A percentile compares a stretch with the other conserved stretches of the same genome.
Evolutionary conservation across 2,113 vertebrate species (phyloP).

Genomic region (Enhydra lutris): DNA sequence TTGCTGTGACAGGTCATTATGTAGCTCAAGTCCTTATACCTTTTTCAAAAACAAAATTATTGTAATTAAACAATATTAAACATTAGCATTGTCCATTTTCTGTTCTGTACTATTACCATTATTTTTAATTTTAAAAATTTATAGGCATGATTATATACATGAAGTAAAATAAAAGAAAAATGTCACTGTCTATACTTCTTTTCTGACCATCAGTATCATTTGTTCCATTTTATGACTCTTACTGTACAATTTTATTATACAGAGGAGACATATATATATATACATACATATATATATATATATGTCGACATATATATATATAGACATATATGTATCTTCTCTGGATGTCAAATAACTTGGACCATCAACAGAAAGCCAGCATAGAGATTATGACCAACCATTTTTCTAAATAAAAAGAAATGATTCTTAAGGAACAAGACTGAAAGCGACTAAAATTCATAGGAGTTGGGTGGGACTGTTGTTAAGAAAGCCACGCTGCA

Average conservation of each 20-base stretch:
- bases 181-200: background rate
- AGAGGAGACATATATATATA: background rate
- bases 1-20: background rate
- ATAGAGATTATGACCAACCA: background rate
- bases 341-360: background rate
- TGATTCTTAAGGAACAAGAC: background rate
- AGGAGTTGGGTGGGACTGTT: background rate
- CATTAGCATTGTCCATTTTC: background rate
- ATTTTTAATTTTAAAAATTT: background rate
- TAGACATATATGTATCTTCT: background rate
- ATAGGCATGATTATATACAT: background rate
- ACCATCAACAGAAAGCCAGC: background rate
- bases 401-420: background rate
- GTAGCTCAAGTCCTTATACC: background rate
- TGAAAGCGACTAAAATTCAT: background rate
- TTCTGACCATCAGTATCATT: background rate
- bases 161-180: background rate
- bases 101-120: background rate
- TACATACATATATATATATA: background rate
- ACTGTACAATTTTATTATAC: background rate
- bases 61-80: background rate
- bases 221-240: background rate
- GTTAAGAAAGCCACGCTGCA: background rate
- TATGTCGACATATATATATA: background rate
- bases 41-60: background rate